A percentile compares a stretch with the other conserved stretches of the same genome.
Conservation (phyloP, 1,140 invertebrate species). For the Cherax quadricarinatus region DNA sequence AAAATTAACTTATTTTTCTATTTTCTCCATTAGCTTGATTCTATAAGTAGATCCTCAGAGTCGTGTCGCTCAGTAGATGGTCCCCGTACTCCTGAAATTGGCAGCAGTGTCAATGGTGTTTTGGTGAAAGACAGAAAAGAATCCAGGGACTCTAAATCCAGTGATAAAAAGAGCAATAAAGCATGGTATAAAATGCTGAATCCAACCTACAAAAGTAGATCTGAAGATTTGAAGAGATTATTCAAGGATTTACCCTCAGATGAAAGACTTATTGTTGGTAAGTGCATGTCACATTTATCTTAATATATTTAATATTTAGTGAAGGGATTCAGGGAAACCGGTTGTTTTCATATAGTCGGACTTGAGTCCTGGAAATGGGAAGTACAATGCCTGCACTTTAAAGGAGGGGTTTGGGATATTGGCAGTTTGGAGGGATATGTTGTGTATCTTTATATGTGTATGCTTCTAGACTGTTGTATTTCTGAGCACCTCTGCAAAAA, state of each 20-base stretch:
- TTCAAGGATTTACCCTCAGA: constrained; percentile 94
- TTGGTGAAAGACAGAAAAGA: constrained; percentile 64
- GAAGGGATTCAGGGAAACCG: no score
- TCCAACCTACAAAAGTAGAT: constrained; percentile 94
- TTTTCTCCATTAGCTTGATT: constrained; percentile 43
- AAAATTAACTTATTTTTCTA: neutral
- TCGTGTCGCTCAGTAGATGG: constrained; percentile 54
- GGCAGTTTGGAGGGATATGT: no score
- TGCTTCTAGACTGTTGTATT: no score
- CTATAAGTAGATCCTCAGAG: constrained; percentile 56
- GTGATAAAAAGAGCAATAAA: constrained; percentile 78
- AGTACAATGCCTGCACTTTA: no score
- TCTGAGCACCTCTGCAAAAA: no score
- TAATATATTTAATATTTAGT: no score
- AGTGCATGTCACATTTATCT: constrained; percentile 75
- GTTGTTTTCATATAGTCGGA: no score
- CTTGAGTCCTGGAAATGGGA: no score
- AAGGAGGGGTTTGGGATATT: no score
- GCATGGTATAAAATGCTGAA: constrained; percentile 91
- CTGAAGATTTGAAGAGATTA: constrained; percentile 93
- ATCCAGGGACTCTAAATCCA: constrained; percentile 62
- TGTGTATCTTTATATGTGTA: no score
- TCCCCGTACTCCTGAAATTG: constrained; percentile 57
- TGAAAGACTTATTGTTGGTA: constrained; percentile 94
- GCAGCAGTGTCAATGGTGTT: constrained; percentile 59